A percentile compares a stretch with the other conserved stretches of the same genome.
Evolutionary conservation across 2,888 invertebrate species (phyloP).

Genomic region (Steinernema carpocapsae): DNA sequence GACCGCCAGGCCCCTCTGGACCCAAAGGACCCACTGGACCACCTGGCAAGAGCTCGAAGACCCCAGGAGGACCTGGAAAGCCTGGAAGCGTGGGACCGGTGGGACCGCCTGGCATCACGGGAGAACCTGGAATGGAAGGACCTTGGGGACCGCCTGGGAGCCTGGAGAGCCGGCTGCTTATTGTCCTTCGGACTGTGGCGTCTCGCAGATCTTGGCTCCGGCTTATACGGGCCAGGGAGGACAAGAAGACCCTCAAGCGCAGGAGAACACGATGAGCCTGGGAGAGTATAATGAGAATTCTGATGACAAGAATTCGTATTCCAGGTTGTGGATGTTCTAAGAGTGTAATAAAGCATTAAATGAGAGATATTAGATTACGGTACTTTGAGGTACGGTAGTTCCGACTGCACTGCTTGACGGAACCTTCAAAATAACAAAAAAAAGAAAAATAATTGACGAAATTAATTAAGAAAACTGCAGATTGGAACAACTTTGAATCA

Average conservation of each 20-base stretch:
- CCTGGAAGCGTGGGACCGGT: conserved; percentile 58
- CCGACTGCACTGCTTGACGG: too few species aligned
- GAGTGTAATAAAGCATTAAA: neutral
- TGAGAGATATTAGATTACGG: too few species aligned
- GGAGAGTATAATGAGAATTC: conserved; percentile 20
- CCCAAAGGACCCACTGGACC: conserved; percentile 45
- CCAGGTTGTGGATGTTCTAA: conserved; percentile 10
- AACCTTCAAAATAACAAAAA: too few species aligned
- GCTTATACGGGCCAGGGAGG: conserved; percentile 21
- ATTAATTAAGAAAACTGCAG: too few species aligned
- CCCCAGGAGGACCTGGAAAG: conserved; percentile 50
- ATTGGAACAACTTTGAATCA: too few species aligned
- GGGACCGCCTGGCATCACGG: conserved; percentile 58
- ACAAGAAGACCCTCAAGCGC: conserved; percentile 19
- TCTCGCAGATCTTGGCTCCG: conserved; percentile 61
- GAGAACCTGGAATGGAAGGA: conserved; percentile 60
- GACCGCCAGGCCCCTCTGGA: conserved; percentile 60
- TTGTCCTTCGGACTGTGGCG: conserved; percentile 65
- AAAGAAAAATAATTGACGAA: too few species aligned
- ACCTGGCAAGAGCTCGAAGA: conserved; percentile 31
- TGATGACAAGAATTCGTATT: conserved; percentile 17
- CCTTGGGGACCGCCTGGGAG: conserved; percentile 64
- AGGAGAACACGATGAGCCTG: conserved; percentile 30
- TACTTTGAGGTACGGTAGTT: too few species aligned
- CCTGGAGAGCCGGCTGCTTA: conserved; percentile 63